Conservation (phyloP, 2,888 invertebrate species). For the Caradrina clavipalpis region DNA sequence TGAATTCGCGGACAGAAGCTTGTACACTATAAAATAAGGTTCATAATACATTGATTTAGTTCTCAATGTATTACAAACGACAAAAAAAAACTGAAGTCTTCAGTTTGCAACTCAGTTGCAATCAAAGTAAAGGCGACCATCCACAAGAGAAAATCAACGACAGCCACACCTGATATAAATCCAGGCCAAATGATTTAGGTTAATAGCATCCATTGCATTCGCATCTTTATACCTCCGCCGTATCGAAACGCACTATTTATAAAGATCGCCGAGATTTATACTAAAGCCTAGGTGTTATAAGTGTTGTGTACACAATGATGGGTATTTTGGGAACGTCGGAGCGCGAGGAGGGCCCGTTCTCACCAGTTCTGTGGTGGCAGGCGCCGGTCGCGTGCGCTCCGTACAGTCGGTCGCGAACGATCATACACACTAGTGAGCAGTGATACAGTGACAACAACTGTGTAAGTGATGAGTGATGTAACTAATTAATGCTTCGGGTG, state of each 20-base stretch:
- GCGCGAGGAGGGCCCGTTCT: slow-evolving; percentile 73
- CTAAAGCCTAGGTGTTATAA: slow-evolving; percentile 85
- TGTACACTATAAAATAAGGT: too few species aligned
- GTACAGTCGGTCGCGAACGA: slow-evolving; percentile 69
- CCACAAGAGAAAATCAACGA: slow-evolving; percentile 1
- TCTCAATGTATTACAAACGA: too few species aligned
- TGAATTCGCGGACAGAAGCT: too few species aligned
- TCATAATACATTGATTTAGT: too few species aligned
- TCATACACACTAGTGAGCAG: slow-evolving; percentile 70
- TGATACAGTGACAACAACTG: slow-evolving; percentile 72
- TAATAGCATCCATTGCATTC: slow-evolving; percentile 68
- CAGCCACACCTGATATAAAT: slow-evolving; percentile 45
- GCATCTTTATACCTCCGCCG: slow-evolving; percentile 65
- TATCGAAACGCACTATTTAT: slow-evolving; percentile 78
- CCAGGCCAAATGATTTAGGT: slow-evolving; percentile 67
- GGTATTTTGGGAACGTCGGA: slow-evolving; percentile 85
- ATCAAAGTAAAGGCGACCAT: slow-evolving; percentile 22
- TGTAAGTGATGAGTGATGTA: slow-evolving; percentile 87
- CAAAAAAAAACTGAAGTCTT: not conserved
- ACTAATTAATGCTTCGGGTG: slow-evolving; percentile 73
- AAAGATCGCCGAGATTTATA: slow-evolving; percentile 82
- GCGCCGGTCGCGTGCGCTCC: slow-evolving; percentile 76
- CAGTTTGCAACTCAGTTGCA: not conserved
- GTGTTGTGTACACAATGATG: slow-evolving; percentile 88
- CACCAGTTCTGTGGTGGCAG: slow-evolving; percentile 80